These are phyloP conservation scores for Copidosoma floridanum DNA, from an alignment of 1,140 invertebrate genomes.

Conservation along the genomic window DNA sequence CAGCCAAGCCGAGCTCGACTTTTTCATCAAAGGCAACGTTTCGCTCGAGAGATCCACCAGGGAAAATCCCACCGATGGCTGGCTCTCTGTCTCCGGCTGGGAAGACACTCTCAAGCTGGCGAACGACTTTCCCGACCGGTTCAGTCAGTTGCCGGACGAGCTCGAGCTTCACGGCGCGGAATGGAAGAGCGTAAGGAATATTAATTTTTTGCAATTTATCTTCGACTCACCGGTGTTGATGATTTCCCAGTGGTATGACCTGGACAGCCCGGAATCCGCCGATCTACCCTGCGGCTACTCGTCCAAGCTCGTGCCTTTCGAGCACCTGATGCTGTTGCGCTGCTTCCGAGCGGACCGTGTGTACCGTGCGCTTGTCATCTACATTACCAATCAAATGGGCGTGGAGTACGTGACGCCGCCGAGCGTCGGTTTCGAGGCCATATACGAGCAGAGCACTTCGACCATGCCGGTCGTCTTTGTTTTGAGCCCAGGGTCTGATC, in stretches of 20 bases:
- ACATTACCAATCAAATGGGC: slow-evolving; percentile 78
- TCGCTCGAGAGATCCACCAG: slow-evolving; percentile 70
- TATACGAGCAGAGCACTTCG: slow-evolving; percentile 78
- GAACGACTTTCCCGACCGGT: slow-evolving; percentile 66
- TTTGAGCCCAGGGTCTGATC: slow-evolving; percentile 84
- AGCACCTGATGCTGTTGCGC: slow-evolving; percentile 76
- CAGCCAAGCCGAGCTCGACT: slow-evolving; percentile 74
- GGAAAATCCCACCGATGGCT: slow-evolving; percentile 64
- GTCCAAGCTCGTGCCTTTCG: slow-evolving; percentile 64
- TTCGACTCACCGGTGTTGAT: no score
- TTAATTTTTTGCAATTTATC: no score
- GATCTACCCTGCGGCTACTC: slow-evolving; percentile 70
- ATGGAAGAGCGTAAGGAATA: slow-evolving; percentile 74
- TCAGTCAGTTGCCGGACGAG: slow-evolving; percentile 66
- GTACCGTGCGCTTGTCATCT: slow-evolving; percentile 76
- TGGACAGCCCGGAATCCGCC: slow-evolving; percentile 71
- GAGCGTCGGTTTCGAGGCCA: slow-evolving; percentile 75
- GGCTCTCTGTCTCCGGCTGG: slow-evolving; percentile 73
- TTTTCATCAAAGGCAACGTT: slow-evolving; percentile 85
- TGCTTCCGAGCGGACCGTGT: slow-evolving; percentile 85
- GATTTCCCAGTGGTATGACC: slow-evolving; percentile 74
- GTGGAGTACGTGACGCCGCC: slow-evolving; percentile 83
- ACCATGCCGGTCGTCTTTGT: slow-evolving; percentile 83
- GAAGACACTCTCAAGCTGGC: slow-evolving; percentile 75
- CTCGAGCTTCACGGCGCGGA: slow-evolving; percentile 59